A percentile compares a stretch with the other conserved stretches of the same genome.
phyloP scores from a whole-genome alignment of 1,140 invertebrate species.

The Palaemon carinicauda region DNA sequence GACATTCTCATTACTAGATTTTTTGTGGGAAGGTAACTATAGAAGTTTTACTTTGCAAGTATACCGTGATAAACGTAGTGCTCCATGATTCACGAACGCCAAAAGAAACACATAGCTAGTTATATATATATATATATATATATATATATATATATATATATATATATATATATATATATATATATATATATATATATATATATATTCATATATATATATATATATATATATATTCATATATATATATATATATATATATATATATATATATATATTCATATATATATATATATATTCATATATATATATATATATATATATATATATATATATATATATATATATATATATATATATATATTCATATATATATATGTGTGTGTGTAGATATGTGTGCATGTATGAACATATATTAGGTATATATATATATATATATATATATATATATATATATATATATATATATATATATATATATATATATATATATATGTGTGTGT shows the following conservation, averaged over 20 bases:
- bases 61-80: too few species aligned
- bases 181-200: constrained; percentile 9
- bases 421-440: too few species aligned
- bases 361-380: neutral
- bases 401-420: neutral
- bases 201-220: constrained; percentile 4
- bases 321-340: neutral
- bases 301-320: neutral
- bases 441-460: too few species aligned
- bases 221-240: neutral
- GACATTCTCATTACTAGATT: too few species aligned
- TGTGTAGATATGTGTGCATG: neutral
- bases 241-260: neutral
- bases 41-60: too few species aligned
- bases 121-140: neutral
- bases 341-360: neutral
- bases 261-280: neutral
- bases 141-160: neutral
- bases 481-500: too few species aligned
- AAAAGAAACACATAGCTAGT: too few species aligned
- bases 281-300: neutral
- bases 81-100: too few species aligned
- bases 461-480: too few species aligned
- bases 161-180: constrained; percentile 9
- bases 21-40: too few species aligned